Conservation (phyloP, 2,888 invertebrate species). For the Rhagophthalmus giganteus region DNA sequence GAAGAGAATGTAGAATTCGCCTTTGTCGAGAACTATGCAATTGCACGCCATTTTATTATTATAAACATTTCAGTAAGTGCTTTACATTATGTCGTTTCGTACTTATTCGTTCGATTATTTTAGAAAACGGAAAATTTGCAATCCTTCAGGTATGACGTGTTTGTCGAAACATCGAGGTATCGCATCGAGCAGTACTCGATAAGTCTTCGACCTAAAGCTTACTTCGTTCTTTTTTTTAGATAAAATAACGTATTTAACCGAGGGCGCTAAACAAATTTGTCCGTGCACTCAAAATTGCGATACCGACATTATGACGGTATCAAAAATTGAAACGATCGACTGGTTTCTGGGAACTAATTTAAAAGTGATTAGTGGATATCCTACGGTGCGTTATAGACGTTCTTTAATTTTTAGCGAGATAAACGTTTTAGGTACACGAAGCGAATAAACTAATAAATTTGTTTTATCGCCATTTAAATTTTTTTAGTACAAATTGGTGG, state of each 20-base stretch:
- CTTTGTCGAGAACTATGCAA: conserved; percentile 46
- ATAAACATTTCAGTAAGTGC: conserved; percentile 38
- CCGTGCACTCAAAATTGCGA: conserved; percentile 44
- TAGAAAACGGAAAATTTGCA: too few species aligned
- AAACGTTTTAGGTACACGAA: conserved; percentile 51
- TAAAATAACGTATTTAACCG: not conserved
- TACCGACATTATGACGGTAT: conserved; percentile 35
- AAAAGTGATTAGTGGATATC: conserved; percentile 43
- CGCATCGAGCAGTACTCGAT: not conserved
- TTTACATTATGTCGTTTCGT: not conserved
- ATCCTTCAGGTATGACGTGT: conserved; percentile 48
- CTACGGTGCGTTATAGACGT: conserved; percentile 45
- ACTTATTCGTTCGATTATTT: conserved; percentile 1
- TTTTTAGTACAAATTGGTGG: conserved; percentile 56
- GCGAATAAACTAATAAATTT: not conserved
- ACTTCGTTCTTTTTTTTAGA: conserved; percentile 1
- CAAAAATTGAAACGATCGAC: conserved; percentile 16
- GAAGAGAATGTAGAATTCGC: conserved; percentile 49
- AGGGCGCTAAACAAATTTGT: conserved; percentile 35
- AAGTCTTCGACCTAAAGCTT: not conserved
- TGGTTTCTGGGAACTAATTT: conserved; percentile 43
- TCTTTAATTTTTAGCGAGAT: conserved; percentile 50
- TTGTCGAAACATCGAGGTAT: conserved; percentile 44
- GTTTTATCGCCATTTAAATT: not conserved
- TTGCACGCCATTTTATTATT: conserved; percentile 53